Conservation (phyloP, 53 echinoderm and acorn worm species). For the Arbacia lixula region DNA sequence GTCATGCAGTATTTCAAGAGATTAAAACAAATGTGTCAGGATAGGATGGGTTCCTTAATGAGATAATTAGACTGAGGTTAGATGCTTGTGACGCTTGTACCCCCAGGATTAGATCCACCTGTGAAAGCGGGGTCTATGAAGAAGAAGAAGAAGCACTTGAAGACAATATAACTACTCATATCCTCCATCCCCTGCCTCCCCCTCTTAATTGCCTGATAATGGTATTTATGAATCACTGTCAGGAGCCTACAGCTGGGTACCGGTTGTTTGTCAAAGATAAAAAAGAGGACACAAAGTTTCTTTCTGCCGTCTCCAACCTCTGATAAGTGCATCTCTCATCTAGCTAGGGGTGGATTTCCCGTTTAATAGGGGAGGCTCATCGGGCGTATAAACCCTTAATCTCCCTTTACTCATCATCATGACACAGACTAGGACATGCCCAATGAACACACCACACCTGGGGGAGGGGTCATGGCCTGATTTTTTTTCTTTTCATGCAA, state of each 20-base stretch:
- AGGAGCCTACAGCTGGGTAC: constrained; percentile 40
- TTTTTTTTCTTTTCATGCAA: too few species aligned
- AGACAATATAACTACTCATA: constrained; percentile 31
- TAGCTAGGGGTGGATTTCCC: constrained; percentile 25
- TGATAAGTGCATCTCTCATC: constrained; percentile 23
- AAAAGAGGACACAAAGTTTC: background rate
- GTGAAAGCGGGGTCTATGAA: background rate
- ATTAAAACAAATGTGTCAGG: too few species aligned
- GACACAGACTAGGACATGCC: background rate
- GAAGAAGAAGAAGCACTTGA: background rate
- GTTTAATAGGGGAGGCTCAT: background rate
- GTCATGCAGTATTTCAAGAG: too few species aligned
- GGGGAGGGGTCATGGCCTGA: background rate
- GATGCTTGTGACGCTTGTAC: too few species aligned
- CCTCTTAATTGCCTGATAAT: constrained; percentile 44
- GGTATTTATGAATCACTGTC: constrained; percentile 52
- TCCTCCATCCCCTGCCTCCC: constrained; percentile 21
- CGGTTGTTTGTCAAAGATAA: constrained; percentile 1
- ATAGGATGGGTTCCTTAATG: too few species aligned
- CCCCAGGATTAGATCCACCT: too few species aligned
- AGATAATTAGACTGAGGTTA: too few species aligned
- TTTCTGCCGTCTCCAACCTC: background rate
- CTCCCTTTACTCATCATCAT: background rate
- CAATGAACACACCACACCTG: background rate
- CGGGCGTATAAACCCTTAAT: too few species aligned